phyloP scores from a whole-genome alignment of 2,797 vertebrate species.

The Poliocrania exsul region DNA sequence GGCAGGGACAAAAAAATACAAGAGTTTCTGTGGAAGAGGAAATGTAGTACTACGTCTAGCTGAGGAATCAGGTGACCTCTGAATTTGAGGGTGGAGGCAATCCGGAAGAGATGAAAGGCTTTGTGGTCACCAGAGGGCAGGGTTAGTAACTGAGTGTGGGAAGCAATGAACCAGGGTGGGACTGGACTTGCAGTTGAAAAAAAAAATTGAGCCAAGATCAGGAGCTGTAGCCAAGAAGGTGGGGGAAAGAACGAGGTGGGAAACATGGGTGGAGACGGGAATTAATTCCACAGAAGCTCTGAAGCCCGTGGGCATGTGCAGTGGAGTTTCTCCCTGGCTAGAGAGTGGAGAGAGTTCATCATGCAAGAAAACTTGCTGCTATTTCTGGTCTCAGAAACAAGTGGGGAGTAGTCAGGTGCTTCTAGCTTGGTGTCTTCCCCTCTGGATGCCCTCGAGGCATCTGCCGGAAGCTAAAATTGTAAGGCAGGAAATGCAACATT shows the following conservation, averaged over 20 bases:
- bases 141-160: slow-evolving; percentile 27
- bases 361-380: background rate
- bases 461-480: background rate
- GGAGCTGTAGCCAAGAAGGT: slow-evolving; percentile 44
- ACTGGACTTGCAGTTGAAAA: slow-evolving; percentile 1
- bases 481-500: background rate
- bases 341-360: slow-evolving; percentile 31
- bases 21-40: background rate
- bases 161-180: slow-evolving; percentile 24
- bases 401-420: slow-evolving; percentile 36
- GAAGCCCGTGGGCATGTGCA: slow-evolving; percentile 24
- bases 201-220: background rate
- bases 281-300: slow-evolving; percentile 46
- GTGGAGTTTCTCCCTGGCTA: slow-evolving; percentile 47
- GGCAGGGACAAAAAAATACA: background rate
- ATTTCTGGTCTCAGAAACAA: slow-evolving; percentile 48
- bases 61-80: background rate
- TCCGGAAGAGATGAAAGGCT: slow-evolving; percentile 16
- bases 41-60: background rate
- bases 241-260: slow-evolving; percentile 14
- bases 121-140: background rate
- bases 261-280: slow-evolving; percentile 55
- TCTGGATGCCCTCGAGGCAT: background rate
- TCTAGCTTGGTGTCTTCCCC: slow-evolving; percentile 23
- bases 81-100: slow-evolving; percentile 4